phyloP scores from a whole-genome alignment of 2,888 invertebrate genomes.

The Xestia xanthographa region DNA sequence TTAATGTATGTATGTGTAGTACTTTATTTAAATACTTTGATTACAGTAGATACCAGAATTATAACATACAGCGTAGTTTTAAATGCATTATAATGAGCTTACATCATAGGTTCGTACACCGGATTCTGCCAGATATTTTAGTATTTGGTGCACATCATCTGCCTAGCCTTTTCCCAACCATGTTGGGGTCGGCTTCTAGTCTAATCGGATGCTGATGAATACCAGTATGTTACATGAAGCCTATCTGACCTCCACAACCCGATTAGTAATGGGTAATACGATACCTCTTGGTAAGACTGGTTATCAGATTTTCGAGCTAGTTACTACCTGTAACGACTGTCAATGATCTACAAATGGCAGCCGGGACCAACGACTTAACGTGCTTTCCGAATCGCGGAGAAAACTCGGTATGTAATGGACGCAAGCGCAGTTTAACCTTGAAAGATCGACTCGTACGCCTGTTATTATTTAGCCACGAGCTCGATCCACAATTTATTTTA shows the following conservation, averaged over 20 bases:
- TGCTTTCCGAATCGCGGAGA: background rate
- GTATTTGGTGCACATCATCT: background rate
- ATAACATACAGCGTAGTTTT: background rate
- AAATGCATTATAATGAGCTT: conserved; percentile 10
- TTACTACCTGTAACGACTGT: background rate
- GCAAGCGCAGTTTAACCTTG: background rate
- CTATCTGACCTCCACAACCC: background rate
- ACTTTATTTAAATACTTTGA: conserved; percentile 29
- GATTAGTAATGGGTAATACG: background rate
- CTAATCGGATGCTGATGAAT: background rate
- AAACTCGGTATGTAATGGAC: background rate
- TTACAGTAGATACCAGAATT: conserved; percentile 11
- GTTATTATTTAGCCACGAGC: background rate
- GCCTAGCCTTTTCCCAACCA: background rate
- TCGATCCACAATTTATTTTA: background rate
- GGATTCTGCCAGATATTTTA: background rate
- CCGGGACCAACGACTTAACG: background rate
- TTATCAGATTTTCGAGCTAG: background rate
- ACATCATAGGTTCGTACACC: background rate
- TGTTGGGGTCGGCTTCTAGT: background rate
- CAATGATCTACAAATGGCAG: background rate
- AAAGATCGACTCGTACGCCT: background rate
- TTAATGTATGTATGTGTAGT: background rate
- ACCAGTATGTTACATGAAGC: background rate
- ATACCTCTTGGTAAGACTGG: background rate